Evolutionary conservation across 2,113 vertebrate species (phyloP).

Genomic region (Regulus satrapa): DNA sequence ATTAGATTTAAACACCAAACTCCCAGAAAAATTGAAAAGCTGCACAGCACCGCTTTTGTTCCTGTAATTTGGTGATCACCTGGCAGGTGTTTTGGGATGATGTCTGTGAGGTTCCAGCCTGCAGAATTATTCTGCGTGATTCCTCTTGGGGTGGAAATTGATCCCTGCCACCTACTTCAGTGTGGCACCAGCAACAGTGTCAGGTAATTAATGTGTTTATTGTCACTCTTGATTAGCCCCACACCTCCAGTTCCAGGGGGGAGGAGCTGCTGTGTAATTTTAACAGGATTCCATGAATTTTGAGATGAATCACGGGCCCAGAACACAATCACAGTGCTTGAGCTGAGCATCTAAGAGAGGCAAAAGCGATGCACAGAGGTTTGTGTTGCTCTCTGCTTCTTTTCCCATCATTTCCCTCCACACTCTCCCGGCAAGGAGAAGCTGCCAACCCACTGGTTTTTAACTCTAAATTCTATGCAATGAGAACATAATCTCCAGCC

Average conservation of each 20-base stretch:
- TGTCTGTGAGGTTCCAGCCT: neutral
- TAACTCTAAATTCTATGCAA: neutral
- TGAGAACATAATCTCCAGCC: neutral
- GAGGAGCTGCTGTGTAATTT: neutral
- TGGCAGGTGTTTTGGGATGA: neutral
- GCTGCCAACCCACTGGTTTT: neutral
- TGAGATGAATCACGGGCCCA: neutral
- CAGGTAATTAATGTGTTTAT: accelerated
- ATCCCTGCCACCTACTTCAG: neutral
- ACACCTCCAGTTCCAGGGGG: neutral
- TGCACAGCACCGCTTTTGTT: neutral
- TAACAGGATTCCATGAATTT: neutral
- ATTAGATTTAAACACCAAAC: neutral
- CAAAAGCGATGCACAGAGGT: neutral
- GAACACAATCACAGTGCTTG: neutral
- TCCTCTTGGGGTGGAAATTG: neutral
- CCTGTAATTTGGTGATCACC: neutral
- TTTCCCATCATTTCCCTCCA: neutral
- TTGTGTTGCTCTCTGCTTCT: neutral
- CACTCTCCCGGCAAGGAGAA: neutral
- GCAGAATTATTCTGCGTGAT: neutral
- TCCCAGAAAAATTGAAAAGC: neutral
- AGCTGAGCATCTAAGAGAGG: neutral
- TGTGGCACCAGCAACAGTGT: neutral
- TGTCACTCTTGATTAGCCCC: neutral